Base-by-base conservation (phyloP, 2,888 invertebrate species). In the Trichogramma evanescens region DNA sequence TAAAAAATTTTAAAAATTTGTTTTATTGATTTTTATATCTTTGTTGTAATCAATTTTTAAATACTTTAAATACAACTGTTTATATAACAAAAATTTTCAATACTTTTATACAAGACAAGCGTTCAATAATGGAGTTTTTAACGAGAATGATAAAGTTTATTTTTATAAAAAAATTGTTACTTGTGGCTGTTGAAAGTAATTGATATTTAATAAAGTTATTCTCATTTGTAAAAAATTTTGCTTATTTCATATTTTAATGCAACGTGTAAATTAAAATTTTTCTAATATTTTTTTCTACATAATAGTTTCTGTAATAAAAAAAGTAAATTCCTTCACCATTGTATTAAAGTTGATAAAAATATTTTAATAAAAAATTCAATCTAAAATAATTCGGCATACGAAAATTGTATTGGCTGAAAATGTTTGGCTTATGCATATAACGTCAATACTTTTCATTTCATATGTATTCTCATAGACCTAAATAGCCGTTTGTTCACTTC, bases 321-420 rank as follows among this genome's bases (percentile, higher is more conserved):
- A 45, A 9, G 8, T n/a, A 45, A 45, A 45, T 45, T 45, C n/a
- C n/a, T 45, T 45, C 8, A 45, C n/a, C 8, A 45, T 9, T 45
- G n/a, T n/a, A 45, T 45, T 45, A 45, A 45, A 45, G 9, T 45
- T 45, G 2, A 45, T 45, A 9, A 45, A 42, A 63, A 54, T 53
- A 59, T 45, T 50, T 45, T 50, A 49, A 41, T 26, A 42, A 50
- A 52, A 38, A 26, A 54, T 8, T 45, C 41, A 4, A 41, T 50
- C 44, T 50, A 8, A 54, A 51, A 51, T 59, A 61, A 56, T 57
- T 61, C 61, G 9, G 59, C 51, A 6, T 58, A 56, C 39, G 56
- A 40, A 50, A 41, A 57, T 50, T 62, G 43, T 4, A 59, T 43
- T 26, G 26, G 3, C 26, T 26, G 2, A 26, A 26, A 26, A 26